Evolutionary conservation across 2,888 invertebrate species (phyloP), one percentile per base, ranked within the genome.

Genomic region (Conistra vaccinii): DNA sequence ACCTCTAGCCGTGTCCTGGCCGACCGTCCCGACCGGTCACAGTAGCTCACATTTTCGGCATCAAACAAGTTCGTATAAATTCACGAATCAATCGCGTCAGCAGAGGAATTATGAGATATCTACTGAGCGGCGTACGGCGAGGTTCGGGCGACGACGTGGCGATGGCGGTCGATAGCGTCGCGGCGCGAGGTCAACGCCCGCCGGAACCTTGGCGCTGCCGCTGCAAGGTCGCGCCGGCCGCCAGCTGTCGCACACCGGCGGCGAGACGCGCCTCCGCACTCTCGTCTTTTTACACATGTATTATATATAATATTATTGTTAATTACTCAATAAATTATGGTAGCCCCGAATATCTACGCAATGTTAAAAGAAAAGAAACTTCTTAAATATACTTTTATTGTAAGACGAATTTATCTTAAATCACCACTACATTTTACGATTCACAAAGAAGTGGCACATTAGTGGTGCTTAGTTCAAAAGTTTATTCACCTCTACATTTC

Each of bases 131-230:
- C 71, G 68, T 67, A 63, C 76, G 57, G 53, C 48, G 61, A 68
- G 72, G 71, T 69, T 76, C 69, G 73, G 72, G 76, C 71, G 67
- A 78, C 80, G 69, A 80, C 84, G 80, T 79, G 84, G 81, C 80
- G 74, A 39, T 29, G 77, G 73, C 88, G 89, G 88, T 88, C 88
- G 90, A 88, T 88, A 87, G 81, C 88, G 89, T 74, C 87, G 85
- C 88, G 88, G 84, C 86, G 90, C 88, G 89, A 85, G 92, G 89
- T 91, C 92, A 89, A 81, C 89, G 92, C 72, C 91, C 93, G 89
- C 72, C 88, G 88, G 87, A 90, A 91, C 93, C 93, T 93, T 92
- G 93, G 88, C 90, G 92, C 85, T 87, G 89, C 78, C 89, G 90
- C 89, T 89, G 92, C 93, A 93, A 93, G 93, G 93, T 87, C 87